Base-by-base conservation (phyloP, 1,140 invertebrate genomes). In the Drosophila pallidifrons region DNA sequence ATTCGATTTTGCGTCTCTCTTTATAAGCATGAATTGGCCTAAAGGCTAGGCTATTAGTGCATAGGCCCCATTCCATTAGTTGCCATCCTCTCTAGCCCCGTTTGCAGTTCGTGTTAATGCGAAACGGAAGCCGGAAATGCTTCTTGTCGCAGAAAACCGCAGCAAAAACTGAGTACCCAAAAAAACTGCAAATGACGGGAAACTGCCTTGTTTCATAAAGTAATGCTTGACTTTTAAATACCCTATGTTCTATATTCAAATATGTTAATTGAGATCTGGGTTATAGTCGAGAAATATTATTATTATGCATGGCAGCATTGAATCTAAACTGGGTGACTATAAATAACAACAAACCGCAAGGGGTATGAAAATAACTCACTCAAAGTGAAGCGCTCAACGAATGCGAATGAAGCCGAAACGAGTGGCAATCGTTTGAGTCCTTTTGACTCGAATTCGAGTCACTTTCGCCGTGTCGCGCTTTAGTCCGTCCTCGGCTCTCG, bases 401-500 rank as follows among this genome's bases (percentile, higher is more conserved):
- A 52, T 11, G 54, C 75, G 82, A 76, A 35, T n/a, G 75, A 61
- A 64, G 10, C 46, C 59, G 38, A 67, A 46, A 46, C 59, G 55
- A 38, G 58, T 65, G 43, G 11, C 61, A 49, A 15, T 25, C 38
- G 10, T 16, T 25, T 60, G 69, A 77, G 70, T 79, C 60, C 60
- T 80, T 25, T 73, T 54, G 32, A 38, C 55, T 70, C 63, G 75
- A 16, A 30, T 2, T 70, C 45, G 52, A 70, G 52, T 70, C 30
- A 10, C 13, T 25, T 65, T 25, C 28, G 54, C 49, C 10, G 52
- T n/a, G 25, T 70, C 70, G 66, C 46, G 55, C 35, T 79, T 25
- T 38, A 88, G 85, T 88, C 81, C 85, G 85, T 89, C 85, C 85
- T 88, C 85, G 81, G 86, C 85, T 79, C 88, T 89, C 81, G 81